A percentile compares a stretch with the other conserved stretches of the same genome.
These are phyloP conservation scores for Eumaeus atala DNA, from an alignment of 1,140 invertebrate genomes.

Conservation along the genomic window DNA sequence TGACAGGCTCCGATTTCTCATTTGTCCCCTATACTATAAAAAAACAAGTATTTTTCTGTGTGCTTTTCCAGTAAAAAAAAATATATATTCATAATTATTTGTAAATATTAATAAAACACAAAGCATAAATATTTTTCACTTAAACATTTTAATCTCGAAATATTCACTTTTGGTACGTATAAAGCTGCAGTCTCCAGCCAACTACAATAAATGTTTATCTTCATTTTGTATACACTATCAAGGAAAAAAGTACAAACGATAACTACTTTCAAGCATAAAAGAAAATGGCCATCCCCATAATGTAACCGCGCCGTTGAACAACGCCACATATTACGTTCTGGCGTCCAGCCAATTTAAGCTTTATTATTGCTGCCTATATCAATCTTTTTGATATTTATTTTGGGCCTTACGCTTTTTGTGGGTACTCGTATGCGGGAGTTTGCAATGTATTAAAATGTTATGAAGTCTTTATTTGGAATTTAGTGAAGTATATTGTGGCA, in stretches of 20 bases:
- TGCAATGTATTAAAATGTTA: not conserved
- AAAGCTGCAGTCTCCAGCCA: not conserved
- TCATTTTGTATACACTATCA: slow-evolving; percentile 10
- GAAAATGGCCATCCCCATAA: slow-evolving; percentile 12
- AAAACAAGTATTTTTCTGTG: no score
- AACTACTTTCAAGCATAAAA: slow-evolving; percentile 13
- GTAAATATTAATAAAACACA: no score
- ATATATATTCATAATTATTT: no score
- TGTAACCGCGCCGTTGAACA: slow-evolving; percentile 13
- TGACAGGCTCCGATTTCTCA: no score
- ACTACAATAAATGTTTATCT: slow-evolving; percentile 10
- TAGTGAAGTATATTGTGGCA: no score
- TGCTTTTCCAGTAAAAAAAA: no score
- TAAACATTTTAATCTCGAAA: not conserved
- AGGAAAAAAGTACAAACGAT: slow-evolving; percentile 11
- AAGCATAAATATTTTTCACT: no score
- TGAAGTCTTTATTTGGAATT: no score
- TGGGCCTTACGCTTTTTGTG: slow-evolving; percentile 6
- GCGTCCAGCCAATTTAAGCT: slow-evolving; percentile 27
- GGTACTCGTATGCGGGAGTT: not conserved
- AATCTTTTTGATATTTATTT: slow-evolving; percentile 19
- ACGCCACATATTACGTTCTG: slow-evolving; percentile 20
- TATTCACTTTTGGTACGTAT: slow-evolving; percentile 3
- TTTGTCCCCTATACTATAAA: no score
- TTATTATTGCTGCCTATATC: slow-evolving; percentile 28